These are phyloP conservation scores for Forbesichthys papilliferus DNA, from an alignment of 2,113 vertebrate species.

Conservation along the genomic window DNA sequence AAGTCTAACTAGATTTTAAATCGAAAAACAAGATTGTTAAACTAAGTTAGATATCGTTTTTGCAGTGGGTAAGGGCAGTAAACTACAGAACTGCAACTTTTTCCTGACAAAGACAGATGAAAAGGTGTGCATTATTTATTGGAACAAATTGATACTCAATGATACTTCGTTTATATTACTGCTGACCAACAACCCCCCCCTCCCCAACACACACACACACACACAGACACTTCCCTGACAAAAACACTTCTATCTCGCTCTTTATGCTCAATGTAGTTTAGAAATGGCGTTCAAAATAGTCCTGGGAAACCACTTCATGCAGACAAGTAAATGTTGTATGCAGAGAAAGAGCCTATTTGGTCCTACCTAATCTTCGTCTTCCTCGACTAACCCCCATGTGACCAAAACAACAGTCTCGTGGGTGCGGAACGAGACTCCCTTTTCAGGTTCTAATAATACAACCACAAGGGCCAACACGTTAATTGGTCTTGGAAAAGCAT, in stretches of 20 bases:
- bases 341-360: conserved; percentile 6
- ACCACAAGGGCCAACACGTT: neutral
- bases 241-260: too few species aligned
- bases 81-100: conserved; percentile 22
- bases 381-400: conserved; percentile 5
- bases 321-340: neutral
- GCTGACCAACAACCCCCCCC: neutral
- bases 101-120: neutral
- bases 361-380: conserved; percentile 6
- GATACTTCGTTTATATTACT: conserved; percentile 10
- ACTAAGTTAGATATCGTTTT: too few species aligned
- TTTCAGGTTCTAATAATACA: conserved; percentile 11
- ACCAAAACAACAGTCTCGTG: too few species aligned
- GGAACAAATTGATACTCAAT: conserved; percentile 17
- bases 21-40: too few species aligned
- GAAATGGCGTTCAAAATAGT: conserved; percentile 4
- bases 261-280: conserved; percentile 11
- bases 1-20: too few species aligned
- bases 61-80: neutral
- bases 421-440: neutral
- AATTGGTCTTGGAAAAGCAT: neutral
- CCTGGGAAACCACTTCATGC: neutral
- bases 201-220: neutral
- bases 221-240: neutral
- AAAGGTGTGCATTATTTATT: conserved; percentile 8